Evolutionary conservation across 2,113 vertebrate species (phyloP).

Genomic region (Orcinus orca): DNA sequence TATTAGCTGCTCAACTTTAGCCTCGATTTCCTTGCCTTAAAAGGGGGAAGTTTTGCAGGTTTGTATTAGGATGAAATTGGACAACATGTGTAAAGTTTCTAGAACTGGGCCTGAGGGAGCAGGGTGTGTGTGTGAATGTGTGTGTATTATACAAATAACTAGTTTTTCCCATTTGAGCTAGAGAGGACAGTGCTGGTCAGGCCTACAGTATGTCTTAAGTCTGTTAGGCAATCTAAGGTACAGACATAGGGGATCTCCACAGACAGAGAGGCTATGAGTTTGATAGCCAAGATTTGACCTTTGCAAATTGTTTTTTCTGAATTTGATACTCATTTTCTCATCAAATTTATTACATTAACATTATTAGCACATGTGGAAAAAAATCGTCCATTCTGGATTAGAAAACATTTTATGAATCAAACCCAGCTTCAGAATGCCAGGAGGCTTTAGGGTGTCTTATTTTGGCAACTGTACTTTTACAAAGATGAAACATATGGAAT

Average conservation of each 20-base stretch:
- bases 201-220: background rate
- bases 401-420: background rate
- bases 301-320: background rate
- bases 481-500: constrained; percentile 35
- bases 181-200: background rate
- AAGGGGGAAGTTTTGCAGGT: background rate
- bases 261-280: background rate
- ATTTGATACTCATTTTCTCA: background rate
- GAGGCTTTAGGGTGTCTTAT: background rate
- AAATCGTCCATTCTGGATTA: background rate
- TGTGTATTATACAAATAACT: background rate
- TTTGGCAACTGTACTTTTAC: background rate
- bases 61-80: background rate
- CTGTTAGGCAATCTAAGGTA: background rate
- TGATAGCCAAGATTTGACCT: background rate
- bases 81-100: background rate
- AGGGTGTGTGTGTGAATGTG: background rate
- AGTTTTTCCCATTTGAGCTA: background rate
- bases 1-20: background rate
- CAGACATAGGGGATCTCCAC: background rate
- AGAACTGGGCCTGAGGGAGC: background rate
- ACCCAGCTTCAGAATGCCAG: background rate
- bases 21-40: background rate
- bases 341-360: background rate
- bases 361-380: background rate